phyloP scores from a whole-genome alignment of 2,888 invertebrate species.

The Beris chalybata region DNA sequence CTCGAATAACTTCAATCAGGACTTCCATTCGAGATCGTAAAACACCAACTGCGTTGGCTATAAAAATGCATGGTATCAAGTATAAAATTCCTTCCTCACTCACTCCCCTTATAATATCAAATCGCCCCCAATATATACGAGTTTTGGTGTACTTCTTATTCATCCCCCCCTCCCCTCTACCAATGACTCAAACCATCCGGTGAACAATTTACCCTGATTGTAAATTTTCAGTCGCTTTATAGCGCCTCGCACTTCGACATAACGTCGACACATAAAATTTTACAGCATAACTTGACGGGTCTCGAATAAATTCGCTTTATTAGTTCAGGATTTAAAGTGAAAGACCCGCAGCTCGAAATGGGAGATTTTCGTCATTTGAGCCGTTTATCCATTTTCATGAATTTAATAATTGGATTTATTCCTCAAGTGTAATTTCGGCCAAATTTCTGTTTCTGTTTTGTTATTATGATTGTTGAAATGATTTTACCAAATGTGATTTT shows the following conservation, averaged over 20 bases:
- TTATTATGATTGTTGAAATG: conserved; percentile 9
- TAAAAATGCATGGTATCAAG: conserved; percentile 31
- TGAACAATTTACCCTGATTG: conserved; percentile 30
- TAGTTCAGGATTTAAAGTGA: conserved; percentile 30
- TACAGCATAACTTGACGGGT: conserved; percentile 29
- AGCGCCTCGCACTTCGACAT: conserved; percentile 24
- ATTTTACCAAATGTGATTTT: too few species aligned
- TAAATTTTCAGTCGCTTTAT: conserved; percentile 32
- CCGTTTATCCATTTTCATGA: conserved; percentile 14
- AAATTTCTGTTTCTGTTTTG: conserved; percentile 2
- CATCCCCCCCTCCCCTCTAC: background rate
- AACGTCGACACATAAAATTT: conserved; percentile 30
- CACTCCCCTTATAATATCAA: background rate
- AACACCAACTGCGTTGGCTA: conserved; percentile 28
- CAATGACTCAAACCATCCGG: conserved; percentile 3
- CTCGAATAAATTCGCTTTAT: conserved; percentile 29
- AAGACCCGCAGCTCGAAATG: background rate
- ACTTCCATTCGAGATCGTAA: conserved; percentile 17
- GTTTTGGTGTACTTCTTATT: background rate
- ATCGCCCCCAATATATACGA: conserved; percentile 10
- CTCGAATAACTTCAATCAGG: conserved; percentile 24
- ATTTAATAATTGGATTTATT: conserved; percentile 16
- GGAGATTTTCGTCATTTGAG: background rate
- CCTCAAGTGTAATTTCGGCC: background rate
- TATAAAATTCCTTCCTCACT: conserved; percentile 8